These are phyloP conservation scores for Larimichthys crocea DNA, from an alignment of 2,113 vertebrate genomes.

Conservation along the genomic window DNA sequence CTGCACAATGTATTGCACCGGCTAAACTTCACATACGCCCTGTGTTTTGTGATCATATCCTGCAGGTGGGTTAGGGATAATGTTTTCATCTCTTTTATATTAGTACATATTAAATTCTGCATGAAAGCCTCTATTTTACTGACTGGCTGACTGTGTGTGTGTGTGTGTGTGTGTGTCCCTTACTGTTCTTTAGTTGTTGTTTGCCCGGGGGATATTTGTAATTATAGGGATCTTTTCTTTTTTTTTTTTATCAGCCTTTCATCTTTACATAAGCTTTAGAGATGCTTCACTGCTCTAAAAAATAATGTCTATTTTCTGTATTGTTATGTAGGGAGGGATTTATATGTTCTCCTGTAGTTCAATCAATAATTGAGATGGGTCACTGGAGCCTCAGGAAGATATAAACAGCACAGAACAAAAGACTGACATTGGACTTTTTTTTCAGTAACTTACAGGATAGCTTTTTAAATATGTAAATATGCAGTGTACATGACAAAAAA, in stretches of 20 bases:
- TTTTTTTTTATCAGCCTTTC: not conserved
- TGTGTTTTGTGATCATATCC: not conserved
- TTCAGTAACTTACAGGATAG: not conserved
- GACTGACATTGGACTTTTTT: not conserved
- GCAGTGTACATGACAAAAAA: not conserved
- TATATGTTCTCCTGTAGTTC: not conserved
- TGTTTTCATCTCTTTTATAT: conserved; percentile 11
- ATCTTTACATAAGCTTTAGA: not conserved
- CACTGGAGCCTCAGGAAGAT: not conserved
- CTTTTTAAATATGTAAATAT: not conserved
- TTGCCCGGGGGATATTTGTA: not conserved
- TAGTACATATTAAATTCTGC: not conserved
- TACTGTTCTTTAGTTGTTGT: not conserved
- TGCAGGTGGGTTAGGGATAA: not conserved
- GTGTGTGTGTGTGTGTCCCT: not conserved
- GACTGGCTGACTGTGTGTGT: not conserved
- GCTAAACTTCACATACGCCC: not conserved
- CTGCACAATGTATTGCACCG: not conserved
- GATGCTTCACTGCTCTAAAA: not conserved
- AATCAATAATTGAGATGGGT: not conserved
- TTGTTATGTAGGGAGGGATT: not conserved
- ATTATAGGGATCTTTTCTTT: conserved; percentile 3
- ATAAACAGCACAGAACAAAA: not conserved
- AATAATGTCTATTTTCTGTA: not conserved
- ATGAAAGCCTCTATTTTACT: not conserved